Base-by-base conservation (phyloP, 2,113 vertebrate species). In the Tyrannus savana region DNA sequence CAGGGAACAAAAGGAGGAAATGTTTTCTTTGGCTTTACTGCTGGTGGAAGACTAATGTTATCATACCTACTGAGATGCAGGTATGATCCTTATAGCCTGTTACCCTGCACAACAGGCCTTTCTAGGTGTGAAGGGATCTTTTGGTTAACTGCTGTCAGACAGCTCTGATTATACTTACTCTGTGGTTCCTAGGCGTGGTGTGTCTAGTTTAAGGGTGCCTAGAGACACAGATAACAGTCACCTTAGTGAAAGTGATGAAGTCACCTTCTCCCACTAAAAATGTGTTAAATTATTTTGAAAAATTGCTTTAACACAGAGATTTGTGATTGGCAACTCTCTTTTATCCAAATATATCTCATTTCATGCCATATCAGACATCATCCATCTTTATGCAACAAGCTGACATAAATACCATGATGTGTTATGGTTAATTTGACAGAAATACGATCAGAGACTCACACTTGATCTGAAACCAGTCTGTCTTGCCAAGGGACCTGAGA, bases 361-460 rank as follows among this genome's bases (percentile, higher is more conserved):
- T 81, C 37, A 49, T 78, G n/a, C n/a, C 37, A 3, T 78, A 85
- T 46, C 60, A 67, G 47, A 6, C 35, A 90, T 63, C 44, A 72
- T 63, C 33, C 39, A 82, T 84, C 35, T 84, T 87, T 60, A 78
- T 46, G 42, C 25, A 75, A 53, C 25, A 56, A 78, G 64, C 39
- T 89, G 91, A 90, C 37, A 71, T 50, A 50, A 94, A 81, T 30
- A 81, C 37, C 12, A 18, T 12, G 19, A 69, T 74, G n/a, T 41
- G 28, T 58, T 88, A 62, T 28, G 55, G 42, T 81, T 77, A 77
- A 66, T 88, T 87, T 90, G 76, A 91, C 81, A 92, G 76, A 95
- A 94, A 74, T 92, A 84, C 55, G 67, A 27, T 69, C 92, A 88
- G n/a, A 80, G 56, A 37, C 47, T 89, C 0, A 0, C 39, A 71